A percentile compares a stretch with the other conserved stretches of the same genome.
phyloP scores from a whole-genome alignment of 2,797 vertebrate genomes.

The Crax fasciolata region DNA sequence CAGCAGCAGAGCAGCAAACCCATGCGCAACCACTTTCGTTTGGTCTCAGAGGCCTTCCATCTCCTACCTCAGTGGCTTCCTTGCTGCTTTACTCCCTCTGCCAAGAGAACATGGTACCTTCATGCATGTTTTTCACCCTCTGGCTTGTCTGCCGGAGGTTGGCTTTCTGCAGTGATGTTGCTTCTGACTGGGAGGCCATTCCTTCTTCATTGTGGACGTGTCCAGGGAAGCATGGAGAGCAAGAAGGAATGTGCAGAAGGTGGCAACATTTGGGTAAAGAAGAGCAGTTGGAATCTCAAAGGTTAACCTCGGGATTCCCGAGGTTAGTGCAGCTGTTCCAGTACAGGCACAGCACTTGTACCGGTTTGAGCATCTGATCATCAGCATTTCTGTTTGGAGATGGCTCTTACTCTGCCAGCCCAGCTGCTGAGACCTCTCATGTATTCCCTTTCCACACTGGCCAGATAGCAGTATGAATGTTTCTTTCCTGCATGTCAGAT shows the following conservation, averaged over 20 bases:
- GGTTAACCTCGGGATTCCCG: neutral
- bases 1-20: neutral
- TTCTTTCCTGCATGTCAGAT: neutral
- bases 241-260: neutral
- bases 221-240: neutral
- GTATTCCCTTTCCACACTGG: neutral
- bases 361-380: neutral
- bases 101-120: neutral
- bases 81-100: neutral
- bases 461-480: neutral
- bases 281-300: neutral
- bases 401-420: neutral
- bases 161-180: neutral
- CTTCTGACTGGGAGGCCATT: neutral
- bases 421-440: neutral
- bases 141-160: neutral
- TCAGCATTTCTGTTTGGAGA: neutral
- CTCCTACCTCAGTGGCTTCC: neutral
- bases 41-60: neutral
- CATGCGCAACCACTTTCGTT: neutral
- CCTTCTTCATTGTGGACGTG: neutral
- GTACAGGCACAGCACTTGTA: neutral
- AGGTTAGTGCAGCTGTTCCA: neutral
- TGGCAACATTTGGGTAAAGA: neutral
- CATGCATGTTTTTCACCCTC: neutral